phyloP scores from a whole-genome alignment of 2,797 vertebrate species.

The Valencia hispanica region DNA sequence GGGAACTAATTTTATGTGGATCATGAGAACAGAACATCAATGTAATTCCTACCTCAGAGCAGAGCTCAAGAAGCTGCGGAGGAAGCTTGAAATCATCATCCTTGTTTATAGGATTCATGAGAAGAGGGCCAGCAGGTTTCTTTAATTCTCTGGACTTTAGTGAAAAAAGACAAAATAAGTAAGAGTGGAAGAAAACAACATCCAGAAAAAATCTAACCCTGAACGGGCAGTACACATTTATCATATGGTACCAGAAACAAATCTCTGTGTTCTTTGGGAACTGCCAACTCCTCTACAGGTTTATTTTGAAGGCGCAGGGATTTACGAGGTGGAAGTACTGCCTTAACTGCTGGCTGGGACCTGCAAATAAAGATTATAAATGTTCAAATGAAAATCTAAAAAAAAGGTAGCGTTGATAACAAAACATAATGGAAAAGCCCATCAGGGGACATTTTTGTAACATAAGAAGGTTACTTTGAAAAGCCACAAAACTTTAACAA shows the following conservation, averaged over 20 bases:
- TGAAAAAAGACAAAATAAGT: conserved; percentile 7
- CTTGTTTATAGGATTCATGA: conserved; percentile 79
- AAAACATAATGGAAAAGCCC: neutral
- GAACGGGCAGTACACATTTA: neutral
- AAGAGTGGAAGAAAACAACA: neutral
- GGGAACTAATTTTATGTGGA: neutral
- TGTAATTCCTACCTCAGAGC: conserved; percentile 71
- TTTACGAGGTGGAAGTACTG: conserved; percentile 75
- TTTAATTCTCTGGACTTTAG: conserved; percentile 11
- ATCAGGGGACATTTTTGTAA: neutral
- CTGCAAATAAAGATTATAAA: conserved; percentile 32
- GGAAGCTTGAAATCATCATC: conserved; percentile 57
- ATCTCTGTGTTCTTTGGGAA: conserved; percentile 23
- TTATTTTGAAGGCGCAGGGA: conserved; percentile 87
- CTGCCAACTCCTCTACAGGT: conserved; percentile 25
- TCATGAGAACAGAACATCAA: neutral
- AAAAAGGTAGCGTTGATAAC: too few species aligned
- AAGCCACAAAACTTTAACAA: neutral
- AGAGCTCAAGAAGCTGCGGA: conserved; percentile 77
- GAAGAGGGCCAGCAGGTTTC: conserved; percentile 80
- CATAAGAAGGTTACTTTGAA: neutral
- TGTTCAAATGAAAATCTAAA: neutral
- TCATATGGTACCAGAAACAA: neutral
- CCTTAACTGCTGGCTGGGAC: conserved; percentile 59
- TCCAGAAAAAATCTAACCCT: neutral